Conservation (phyloP, 2,113 vertebrate species). For the Prinia subflava region DNA sequence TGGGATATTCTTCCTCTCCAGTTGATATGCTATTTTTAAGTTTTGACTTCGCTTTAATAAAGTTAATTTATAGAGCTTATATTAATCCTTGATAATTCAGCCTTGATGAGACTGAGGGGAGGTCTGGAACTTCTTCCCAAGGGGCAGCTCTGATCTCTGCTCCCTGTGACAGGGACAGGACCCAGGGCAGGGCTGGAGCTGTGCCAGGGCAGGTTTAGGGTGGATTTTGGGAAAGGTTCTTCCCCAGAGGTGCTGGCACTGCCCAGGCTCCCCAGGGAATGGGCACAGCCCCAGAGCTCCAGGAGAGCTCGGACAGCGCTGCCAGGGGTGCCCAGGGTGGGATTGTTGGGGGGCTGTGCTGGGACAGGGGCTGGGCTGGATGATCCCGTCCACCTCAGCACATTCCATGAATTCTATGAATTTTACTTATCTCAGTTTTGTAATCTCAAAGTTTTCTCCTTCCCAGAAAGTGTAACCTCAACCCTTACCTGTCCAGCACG, state of each 20-base stretch:
- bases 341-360: not conserved
- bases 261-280: not conserved
- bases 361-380: rapidly evolving
- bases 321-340: not conserved
- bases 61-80: not conserved
- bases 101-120: not conserved
- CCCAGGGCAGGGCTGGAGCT: rapidly evolving
- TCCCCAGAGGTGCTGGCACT: not conserved
- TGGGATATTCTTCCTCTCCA: not conserved
- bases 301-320: rapidly evolving
- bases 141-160: rapidly evolving
- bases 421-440: not conserved
- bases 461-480: not conserved
- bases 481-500: not conserved
- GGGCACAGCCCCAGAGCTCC: not conserved
- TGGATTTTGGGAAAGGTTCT: not conserved
- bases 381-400: not conserved
- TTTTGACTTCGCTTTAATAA: not conserved
- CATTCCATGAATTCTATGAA: not conserved
- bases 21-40: not conserved
- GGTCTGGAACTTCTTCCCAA: rapidly evolving
- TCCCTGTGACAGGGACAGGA: not conserved
- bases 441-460: not conserved
- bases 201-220: rapidly evolving
- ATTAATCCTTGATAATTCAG: not conserved